A percentile compares a stretch with the other conserved stretches of the same genome.
Conservation (phyloP, 2,113 vertebrate species). For the Picathartes gymnocephalus region DNA sequence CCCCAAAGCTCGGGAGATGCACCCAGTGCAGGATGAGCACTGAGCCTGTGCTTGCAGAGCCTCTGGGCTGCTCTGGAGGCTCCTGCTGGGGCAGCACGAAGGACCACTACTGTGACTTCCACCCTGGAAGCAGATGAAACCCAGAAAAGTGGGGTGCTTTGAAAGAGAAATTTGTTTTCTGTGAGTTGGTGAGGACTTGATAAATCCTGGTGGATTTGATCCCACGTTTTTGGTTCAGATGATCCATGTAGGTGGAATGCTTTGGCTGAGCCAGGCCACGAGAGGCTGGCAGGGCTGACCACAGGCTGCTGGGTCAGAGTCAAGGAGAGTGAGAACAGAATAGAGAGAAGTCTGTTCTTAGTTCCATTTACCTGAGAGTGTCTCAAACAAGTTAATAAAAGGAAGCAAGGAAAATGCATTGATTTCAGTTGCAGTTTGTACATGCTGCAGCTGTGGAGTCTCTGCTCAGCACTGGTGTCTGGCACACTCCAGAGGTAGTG, state of each 20-base stretch:
- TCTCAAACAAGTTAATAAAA: neutral
- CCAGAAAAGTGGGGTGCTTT: neutral
- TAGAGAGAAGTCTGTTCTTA: neutral
- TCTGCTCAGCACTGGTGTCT: neutral
- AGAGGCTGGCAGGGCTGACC: neutral
- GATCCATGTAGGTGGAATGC: neutral
- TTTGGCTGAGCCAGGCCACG: neutral
- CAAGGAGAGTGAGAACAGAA: neutral
- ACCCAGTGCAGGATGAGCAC: neutral
- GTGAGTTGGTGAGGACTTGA: neutral
- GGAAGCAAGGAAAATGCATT: neutral
- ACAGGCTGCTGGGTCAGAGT: neutral
- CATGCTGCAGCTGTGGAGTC: neutral
- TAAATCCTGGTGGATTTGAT: neutral
- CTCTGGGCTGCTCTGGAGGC: neutral
- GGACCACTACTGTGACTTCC: neutral
- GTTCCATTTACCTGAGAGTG: neutral
- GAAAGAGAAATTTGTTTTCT: neutral
- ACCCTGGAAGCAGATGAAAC: neutral
- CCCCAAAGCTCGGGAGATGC: rapidly evolving
- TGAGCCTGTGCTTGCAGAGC: neutral
- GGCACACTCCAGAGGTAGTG: neutral
- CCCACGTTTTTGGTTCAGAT: neutral
- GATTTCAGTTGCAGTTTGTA: neutral
- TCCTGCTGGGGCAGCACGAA: neutral